Base-by-base conservation (phyloP, 1,140 invertebrate species). In the Pygmarrhopalites habei region DNA sequence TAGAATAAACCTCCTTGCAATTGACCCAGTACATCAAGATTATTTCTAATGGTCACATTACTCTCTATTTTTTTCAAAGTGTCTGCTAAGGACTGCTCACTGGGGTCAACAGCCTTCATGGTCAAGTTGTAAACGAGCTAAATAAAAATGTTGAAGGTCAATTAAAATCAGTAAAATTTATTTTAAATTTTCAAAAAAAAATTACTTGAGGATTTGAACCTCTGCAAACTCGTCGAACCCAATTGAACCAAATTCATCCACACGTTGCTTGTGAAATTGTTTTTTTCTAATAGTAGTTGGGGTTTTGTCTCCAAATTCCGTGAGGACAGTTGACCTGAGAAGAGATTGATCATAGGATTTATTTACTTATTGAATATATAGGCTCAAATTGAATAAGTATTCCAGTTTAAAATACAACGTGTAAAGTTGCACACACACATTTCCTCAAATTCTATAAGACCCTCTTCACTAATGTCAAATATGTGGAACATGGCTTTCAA, bases 1-100 rank as follows among this genome's bases (percentile, higher is more conserved):
- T 58, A 63, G 28, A 63, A 63, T 15, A 63, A 39, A 2, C 61
- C 61, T 39, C 52, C 44, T 35, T 63, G 61, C 17, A 63, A 32
- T 28, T 63, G 61, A 30, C 46, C 52, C 35, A 63, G 52, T 17
- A 63, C 61, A 58, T 57, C 55, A 3, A 63, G 32, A 4, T 43
- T 55, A 12, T 28, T 2, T 19, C 56, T 28, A 32, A 55, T 57
- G 14, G 41, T 19, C 53, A 63, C 53, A 35, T 63, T 63, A 15
- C 44, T 46, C 4, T 63, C 61, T 25, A 63, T 58, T 25, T 25
- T 30, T n/a, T 35, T 35, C 26, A 58, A 63, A 17, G 55, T 32
- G 10, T 62, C 60, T 15, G 29, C 35, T 5, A 58, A 7, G 15
- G 28, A 12, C 19, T 41, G 15, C 2, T 43, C 39, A 35, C 2